Evolutionary conservation across 2,113 vertebrate genomes (phyloP), one percentile per base, ranked within the genome.

Genomic region (Solea senegalensis): DNA sequence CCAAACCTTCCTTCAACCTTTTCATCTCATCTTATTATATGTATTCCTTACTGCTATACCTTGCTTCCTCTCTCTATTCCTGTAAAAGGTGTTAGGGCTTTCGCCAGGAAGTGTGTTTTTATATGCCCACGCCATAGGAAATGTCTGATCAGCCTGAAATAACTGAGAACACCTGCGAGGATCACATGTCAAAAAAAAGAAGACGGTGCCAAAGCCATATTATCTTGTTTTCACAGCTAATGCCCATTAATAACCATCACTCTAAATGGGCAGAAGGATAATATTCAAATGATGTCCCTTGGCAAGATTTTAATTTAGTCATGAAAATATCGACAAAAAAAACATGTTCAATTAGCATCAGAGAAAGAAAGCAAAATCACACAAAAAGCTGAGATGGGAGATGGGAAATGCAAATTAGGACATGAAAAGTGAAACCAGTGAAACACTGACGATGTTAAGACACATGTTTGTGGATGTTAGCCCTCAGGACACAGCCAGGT

Each of bases 11-110:
- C 57, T 48, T 60, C 28, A 27, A 6, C 9, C 8, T 69, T 82
- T 57, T 69, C 49, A n/a, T 76, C 64, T 58, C 54, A 51, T 57
- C 34, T 9, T 54, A 65, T 21, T 46, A 56, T 71, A 43, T 14
- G 69, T 21, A 21, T 21, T 3, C 5, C 9, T 8, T 55, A 49
- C 58, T 48, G 56, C 56, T 34, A 34, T 63, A 12, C 21, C n/a
- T 65, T 60, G 28, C 62, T 63, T 53, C 21, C 54, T 81, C 44
- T 28, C n/a, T 74, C 15, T 10, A 68, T 55, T 72, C 15, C 21
- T 63, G 51, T 5, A 13, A 13, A 13, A 12, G 45, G 13, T 48
- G 9, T 48, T 48, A 13, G 45, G 48, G 48, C 2, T 50, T n/a
- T 7, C 5, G 14, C 14, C 13, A n/a, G 48, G 26, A 9, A 50